Conservation (phyloP, 2,797 vertebrate genomes). For the Melanotaenia boesemani region DNA sequence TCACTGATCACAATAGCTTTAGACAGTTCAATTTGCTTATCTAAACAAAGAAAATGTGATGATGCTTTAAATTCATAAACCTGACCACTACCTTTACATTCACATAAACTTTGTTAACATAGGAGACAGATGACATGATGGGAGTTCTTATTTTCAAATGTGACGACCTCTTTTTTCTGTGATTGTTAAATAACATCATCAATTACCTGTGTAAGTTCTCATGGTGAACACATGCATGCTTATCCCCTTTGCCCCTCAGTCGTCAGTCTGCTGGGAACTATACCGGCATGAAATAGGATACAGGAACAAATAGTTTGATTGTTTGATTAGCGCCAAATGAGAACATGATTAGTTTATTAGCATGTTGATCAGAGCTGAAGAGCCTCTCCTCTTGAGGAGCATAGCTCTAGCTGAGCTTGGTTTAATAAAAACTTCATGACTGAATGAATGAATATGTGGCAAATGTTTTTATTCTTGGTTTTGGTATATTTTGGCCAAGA, state of each 20-base stretch:
- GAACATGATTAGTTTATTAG: constrained; percentile 73
- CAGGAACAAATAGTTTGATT: constrained; percentile 73
- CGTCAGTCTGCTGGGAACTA: constrained; percentile 40
- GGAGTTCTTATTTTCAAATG: not conserved
- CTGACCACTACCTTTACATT: constrained; percentile 9
- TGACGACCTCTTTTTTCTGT: constrained; percentile 1
- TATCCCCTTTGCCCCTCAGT: constrained; percentile 29
- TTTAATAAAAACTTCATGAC: constrained; percentile 33
- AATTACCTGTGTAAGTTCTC: constrained; percentile 14
- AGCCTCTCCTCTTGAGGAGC: constrained; percentile 37
- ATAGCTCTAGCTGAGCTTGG: constrained; percentile 23
- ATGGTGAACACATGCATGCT: constrained; percentile 21
- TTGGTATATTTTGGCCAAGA: no score
- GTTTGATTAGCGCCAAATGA: constrained; percentile 66
- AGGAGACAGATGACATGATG: not conserved
- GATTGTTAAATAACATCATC: constrained; percentile 17
- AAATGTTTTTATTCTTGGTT: constrained; percentile 4
- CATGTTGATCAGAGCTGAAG: constrained; percentile 63
- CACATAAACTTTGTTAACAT: not conserved
- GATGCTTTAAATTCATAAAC: not conserved
- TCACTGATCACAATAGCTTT: not conserved
- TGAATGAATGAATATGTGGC: constrained; percentile 14
- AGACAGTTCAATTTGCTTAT: no score
- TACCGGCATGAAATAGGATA: constrained; percentile 54
- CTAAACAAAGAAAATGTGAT: no score